phyloP scores from a whole-genome alignment of 2,113 vertebrate genomes.

The Poecile atricapillus region DNA sequence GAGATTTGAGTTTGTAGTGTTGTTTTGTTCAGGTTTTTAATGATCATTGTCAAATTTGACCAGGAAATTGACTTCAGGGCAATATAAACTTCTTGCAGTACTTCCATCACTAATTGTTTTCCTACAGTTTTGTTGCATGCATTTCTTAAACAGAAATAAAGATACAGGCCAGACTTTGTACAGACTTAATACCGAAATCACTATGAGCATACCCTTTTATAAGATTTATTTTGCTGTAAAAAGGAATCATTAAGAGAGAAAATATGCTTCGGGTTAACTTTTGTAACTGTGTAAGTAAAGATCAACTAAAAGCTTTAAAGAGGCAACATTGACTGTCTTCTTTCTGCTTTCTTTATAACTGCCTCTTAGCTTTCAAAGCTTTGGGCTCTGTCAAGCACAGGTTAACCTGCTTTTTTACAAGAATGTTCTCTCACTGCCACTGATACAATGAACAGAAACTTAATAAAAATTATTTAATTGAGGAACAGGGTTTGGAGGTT shows the following conservation, averaged over 20 bases:
- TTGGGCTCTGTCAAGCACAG: not conserved
- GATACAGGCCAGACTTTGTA: not conserved
- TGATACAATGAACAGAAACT: not conserved
- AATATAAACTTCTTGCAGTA: not conserved
- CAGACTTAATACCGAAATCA: not conserved
- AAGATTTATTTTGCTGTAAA: not conserved
- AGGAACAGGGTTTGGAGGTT: not conserved
- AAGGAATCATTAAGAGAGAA: not conserved
- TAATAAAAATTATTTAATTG: not conserved
- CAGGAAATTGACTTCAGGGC: not conserved
- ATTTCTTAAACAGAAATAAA: not conserved
- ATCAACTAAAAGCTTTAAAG: not conserved
- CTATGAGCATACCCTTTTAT: not conserved
- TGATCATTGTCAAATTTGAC: not conserved
- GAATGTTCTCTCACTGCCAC: not conserved
- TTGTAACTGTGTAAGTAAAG: not conserved
- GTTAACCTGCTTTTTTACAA: not conserved
- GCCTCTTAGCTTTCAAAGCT: not conserved
- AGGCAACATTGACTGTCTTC: not conserved
- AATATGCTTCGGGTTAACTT: not conserved
- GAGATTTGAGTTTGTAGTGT: not conserved
- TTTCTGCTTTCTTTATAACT: not conserved
- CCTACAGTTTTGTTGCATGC: not conserved
- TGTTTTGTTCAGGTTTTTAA: not conserved
- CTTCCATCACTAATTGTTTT: not conserved